Evolutionary conservation across 2,113 vertebrate genomes (phyloP), one percentile per base, ranked within the genome.

Genomic region (Silurus asotus): DNA sequence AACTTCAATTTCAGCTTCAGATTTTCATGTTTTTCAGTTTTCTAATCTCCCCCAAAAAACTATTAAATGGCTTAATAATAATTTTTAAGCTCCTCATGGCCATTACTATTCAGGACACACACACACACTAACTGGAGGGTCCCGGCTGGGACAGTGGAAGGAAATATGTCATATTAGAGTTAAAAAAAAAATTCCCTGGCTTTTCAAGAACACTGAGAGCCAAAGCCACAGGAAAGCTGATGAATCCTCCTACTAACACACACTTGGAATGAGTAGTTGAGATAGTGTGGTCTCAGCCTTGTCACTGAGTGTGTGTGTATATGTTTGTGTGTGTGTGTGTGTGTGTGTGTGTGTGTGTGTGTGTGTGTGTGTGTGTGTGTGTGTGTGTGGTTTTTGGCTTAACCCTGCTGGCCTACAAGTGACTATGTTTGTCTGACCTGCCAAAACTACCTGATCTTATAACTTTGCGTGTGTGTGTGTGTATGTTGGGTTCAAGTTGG

Each of bases 191-290:
- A 84, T 84, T 84, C 56, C 23, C 62, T 48, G 75, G 64, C 78
- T 77, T 84, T 83, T 87, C 61, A 84, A 69, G 62, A 87, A 86
- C 84, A 59, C 61, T 17, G 15, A 85, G 69, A 83, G 65, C 75
- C 76, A 82, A 88, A 89, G 84, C 83, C 86, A 84, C 86, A 85
- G 84, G 37, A 81, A 88, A 81, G 78, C 76, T 82, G 81, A 76
- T 72, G 45, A 86, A 87, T 79, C 70, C 67, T 86, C 61, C 62
- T 37, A 82, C 88, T 83, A 58, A 82, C 86, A 85, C 55, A 81
- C 69, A 82, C 82, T 79, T 84, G 82, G 84, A 86, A 81, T 64
- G 56, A 83, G 37, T 70, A 86, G 67, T 53, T 15, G 20, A 80
- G 25, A 69, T 67, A 48, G 23, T 59, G 59, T 78, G 62, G 81